Percentiles rank a stretch among this genome's conserved stretches.
These are phyloP conservation scores for Psettodes erumei DNA, from an alignment of 2,113 vertebrate genomes.

Conservation along the genomic window DNA sequence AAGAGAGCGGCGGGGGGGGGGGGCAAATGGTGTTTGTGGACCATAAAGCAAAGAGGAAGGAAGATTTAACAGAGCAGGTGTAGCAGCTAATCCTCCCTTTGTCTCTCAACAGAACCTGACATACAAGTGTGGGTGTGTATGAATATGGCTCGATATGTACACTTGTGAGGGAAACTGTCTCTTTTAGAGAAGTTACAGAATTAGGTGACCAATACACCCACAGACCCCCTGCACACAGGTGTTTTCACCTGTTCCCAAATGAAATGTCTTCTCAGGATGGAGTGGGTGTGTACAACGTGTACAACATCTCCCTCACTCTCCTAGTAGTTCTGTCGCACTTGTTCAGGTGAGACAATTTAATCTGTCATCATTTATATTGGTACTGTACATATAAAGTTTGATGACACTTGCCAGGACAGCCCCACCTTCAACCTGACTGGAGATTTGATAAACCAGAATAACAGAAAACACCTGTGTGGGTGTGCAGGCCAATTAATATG, in stretches of 20 bases:
- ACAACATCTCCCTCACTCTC: neutral
- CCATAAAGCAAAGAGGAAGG: neutral
- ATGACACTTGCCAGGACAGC: neutral
- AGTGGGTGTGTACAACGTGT: neutral
- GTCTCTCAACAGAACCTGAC: slow-evolving; percentile 8
- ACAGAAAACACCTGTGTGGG: neutral
- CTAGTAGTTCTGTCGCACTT: neutral
- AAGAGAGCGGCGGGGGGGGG: no score
- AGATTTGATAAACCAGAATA: neutral
- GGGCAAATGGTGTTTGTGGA: slow-evolving; percentile 6
- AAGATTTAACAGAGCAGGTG: slow-evolving; percentile 14
- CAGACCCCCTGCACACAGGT: neutral
- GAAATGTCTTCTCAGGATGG: neutral
- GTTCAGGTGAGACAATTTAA: neutral
- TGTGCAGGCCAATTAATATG: neutral
- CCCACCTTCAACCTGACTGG: neutral
- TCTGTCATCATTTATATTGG: neutral
- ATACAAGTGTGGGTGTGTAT: neutral
- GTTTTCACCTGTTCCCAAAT: slow-evolving; percentile 3
- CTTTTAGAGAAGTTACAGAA: neutral
- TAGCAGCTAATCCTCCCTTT: neutral
- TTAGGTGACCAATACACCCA: neutral
- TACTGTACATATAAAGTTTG: neutral
- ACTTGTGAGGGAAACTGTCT: neutral
- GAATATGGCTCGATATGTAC: neutral